Percentiles rank a stretch among this genome's conserved stretches.
Evolutionary conservation across 2,888 invertebrate genomes (phyloP).

Genomic region (Yponomeuta cagnagella): DNA sequence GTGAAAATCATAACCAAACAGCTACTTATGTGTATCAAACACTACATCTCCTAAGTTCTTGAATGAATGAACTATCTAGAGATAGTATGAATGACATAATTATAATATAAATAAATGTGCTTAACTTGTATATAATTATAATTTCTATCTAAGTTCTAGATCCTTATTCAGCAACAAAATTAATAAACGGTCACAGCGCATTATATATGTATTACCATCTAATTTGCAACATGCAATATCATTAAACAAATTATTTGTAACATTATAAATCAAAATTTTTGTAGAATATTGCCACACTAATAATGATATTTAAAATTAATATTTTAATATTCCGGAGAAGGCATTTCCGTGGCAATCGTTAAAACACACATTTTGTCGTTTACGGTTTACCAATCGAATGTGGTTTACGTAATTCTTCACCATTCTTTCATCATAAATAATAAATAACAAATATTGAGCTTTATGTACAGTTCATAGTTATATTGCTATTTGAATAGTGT

Average conservation of each 20-base stretch:
- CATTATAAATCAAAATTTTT: neutral
- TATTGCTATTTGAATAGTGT: constrained; percentile 13
- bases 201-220: constrained; percentile 1
- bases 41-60: neutral
- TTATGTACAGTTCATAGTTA: constrained; percentile 1
- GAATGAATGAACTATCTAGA: neutral
- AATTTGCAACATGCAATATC: neutral
- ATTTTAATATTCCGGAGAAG: constrained; percentile 11
- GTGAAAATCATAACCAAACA: neutral
- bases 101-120: neutral
- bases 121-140: neutral
- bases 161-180: constrained; percentile 10
- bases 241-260: neutral
- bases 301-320: neutral
- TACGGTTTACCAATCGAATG: constrained; percentile 9
- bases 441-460: constrained; percentile 15
- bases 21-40: neutral
- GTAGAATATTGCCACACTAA: no score
- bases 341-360: constrained; percentile 18
- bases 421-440: neutral
- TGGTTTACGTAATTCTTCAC: neutral
- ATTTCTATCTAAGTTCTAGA: constrained; percentile 11
- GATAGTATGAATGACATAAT: neutral
- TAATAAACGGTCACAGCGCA: constrained; percentile 13
- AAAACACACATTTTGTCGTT: constrained; percentile 3